phyloP scores from a whole-genome alignment of 2,888 invertebrate genomes.

The Ellobium chinense region DNA sequence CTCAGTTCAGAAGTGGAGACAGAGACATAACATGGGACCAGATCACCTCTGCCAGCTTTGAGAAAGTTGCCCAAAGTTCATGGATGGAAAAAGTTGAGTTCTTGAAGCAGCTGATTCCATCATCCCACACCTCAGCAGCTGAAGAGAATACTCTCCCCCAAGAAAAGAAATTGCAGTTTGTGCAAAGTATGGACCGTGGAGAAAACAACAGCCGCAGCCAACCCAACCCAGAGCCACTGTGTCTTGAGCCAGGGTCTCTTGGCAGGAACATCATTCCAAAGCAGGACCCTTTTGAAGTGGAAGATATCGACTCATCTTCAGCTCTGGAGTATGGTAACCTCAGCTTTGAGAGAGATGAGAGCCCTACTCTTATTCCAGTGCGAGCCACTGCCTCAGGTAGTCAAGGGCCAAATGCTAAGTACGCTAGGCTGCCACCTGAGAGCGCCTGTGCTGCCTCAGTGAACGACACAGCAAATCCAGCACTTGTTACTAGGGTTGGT shows the following conservation, averaged over 20 bases:
- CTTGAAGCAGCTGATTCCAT: neutral
- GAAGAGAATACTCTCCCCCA: neutral
- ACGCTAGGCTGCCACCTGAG: neutral
- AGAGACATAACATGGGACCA: neutral
- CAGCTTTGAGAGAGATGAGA: neutral
- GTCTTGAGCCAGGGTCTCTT: constrained; percentile 13
- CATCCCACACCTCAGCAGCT: neutral
- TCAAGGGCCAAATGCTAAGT: neutral
- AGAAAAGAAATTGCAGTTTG: neutral
- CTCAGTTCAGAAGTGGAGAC: neutral
- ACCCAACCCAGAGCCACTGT: constrained; percentile 11
- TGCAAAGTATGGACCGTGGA: no score
- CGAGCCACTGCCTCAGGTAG: neutral
- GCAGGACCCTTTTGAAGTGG: constrained; percentile 39
- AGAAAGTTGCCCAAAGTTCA: neutral
- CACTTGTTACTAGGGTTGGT: neutral
- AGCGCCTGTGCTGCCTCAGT: neutral
- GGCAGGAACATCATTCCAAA: constrained; percentile 29
- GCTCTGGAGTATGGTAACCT: neutral
- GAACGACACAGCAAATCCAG: neutral
- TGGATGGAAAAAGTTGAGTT: neutral
- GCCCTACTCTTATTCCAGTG: constrained; percentile 20
- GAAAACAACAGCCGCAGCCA: neutral
- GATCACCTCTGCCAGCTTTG: neutral
- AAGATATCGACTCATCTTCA: neutral